Evolutionary conservation across 2,888 invertebrate genomes (phyloP), one percentile per base, ranked within the genome.

Genomic region (Argynnis bischoffii): DNA sequence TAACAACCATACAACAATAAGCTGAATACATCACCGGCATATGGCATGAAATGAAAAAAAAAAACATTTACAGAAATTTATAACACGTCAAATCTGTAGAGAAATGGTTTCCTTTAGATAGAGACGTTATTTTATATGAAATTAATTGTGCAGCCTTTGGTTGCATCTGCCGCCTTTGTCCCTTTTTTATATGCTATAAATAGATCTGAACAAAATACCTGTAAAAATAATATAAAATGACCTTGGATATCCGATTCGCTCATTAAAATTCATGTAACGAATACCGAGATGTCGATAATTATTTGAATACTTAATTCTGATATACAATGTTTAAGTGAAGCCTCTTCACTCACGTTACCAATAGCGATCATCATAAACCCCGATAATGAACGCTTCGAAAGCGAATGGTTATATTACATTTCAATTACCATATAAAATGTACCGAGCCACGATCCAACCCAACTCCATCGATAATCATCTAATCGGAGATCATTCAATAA

Each of bases 371-470:
- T 82, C 85, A 81, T 80, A 80, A 83, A 80, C 80, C 81, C 77
- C 82, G 86, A 89, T 89, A 90, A 89, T 83, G 83, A 85, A 86
- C 82, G 73, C 73, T 77, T 83, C 81, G 80, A 84, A 41, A 84
- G 80, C 84, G 78, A 86, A 86, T 85, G 85, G 84, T 86, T 87
- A 87, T 88, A 89, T 87, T 87, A 90, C 88, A 88, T 89, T 90
- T 90, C 90, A 90, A 91, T 92, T 90, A 93, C 88, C 90, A 92
- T 90, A 92, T 87, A 88, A 88, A 92, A 89, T 87, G 86, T 89
- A 85, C 82, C 76, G 84, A 82, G 81, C 80, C 81, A 79, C 83
- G 83, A 81, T 79, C 81, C 81, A 86, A 85, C 85, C 85, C 87
- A 87, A 82, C 83, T 86, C 83, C 82, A 79, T 80, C 78, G 91